A percentile compares a stretch with the other conserved stretches of the same genome.
Conservation (phyloP, 37 sponge, comb jelly and placozoan genomes). For the Corticium candelabrum region DNA sequence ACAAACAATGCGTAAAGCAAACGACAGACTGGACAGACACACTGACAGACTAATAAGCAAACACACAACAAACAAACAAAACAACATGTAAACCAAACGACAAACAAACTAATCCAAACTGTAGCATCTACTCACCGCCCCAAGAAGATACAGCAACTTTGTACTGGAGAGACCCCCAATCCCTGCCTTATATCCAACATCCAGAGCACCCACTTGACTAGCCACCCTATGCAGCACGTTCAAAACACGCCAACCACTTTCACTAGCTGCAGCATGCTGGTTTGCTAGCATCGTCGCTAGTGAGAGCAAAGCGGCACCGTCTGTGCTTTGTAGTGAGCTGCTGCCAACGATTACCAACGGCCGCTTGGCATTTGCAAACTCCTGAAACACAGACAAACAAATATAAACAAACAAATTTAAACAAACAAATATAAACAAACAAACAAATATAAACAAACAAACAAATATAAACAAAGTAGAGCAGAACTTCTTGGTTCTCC, state of each 20-base stretch:
- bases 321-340: constrained; percentile 31
- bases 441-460: too few relatives aligned
- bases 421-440: too few relatives aligned
- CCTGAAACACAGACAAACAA: constrained; percentile 1
- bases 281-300: constrained; percentile 27
- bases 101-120: background rate
- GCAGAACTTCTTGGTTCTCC: too few relatives aligned
- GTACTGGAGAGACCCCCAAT: constrained; percentile 26
- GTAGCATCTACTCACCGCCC: constrained; percentile 47
- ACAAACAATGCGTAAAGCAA: too few relatives aligned
- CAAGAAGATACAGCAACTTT: constrained; percentile 74
- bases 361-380: constrained; percentile 40
- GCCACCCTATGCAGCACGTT: constrained; percentile 77
- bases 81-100: background rate
- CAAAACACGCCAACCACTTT: constrained; percentile 53
- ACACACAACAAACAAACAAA: background rate
- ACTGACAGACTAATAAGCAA: too few relatives aligned
- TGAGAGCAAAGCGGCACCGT: constrained; percentile 37
- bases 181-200: constrained; percentile 65
- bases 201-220: constrained; percentile 93
- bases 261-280: constrained; percentile 13
- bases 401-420: too few relatives aligned
- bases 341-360: constrained; percentile 78
- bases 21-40: too few relatives aligned
- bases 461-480: too few relatives aligned